Evolutionary conservation across 2,113 vertebrate species (phyloP), one percentile per base, ranked within the genome.

Genomic region (Trematocara zebra): DNA sequence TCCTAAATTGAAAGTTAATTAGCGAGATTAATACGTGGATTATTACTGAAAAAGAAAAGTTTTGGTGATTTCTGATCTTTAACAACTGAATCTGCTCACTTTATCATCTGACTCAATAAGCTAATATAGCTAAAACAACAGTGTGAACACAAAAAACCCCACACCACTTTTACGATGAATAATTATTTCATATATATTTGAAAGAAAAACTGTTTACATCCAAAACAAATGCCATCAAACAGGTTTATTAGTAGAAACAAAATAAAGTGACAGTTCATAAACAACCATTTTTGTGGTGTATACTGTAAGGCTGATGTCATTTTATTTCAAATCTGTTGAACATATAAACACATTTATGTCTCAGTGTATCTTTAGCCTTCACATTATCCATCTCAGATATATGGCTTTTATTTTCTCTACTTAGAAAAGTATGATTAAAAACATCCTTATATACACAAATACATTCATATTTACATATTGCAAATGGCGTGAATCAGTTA

Each of bases 401-500:
- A 97, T 96, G 96, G 96, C 96, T 96, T 96, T 90, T 86, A 91
- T 89, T 93, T 91, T 95, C 86, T 95, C 94, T 95, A 95, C 94
- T 96, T 96, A 96, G 94, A 96, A 96, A 96, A 96, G 95, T 92
- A 87, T 90, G 44, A 93, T 94, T 96, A 96, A 97, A 97, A 97
- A 95, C 96, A 94, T 96, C 95, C 95, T 94, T 96, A 96, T 96
- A 88, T 96, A 96, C 94, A 97, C 91, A 95, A 91, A 95, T 96
- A 96, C 93, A 94, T 95, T 95, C 88, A 95, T 96, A 97, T 97
- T 96, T 97, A 97, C 96, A 97, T 84, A 80, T 90, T 86, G 78
- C 81, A 88, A 84, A 90, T 86, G 87, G 82, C 78, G 69, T 86
- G 84, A 89, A 84, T 90, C 83, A 28, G 83, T 92, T 88, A 89